Evolutionary conservation across 53 echinoderm and acorn worm genomes (phyloP).

Genomic region (Luidia sarsii): DNA sequence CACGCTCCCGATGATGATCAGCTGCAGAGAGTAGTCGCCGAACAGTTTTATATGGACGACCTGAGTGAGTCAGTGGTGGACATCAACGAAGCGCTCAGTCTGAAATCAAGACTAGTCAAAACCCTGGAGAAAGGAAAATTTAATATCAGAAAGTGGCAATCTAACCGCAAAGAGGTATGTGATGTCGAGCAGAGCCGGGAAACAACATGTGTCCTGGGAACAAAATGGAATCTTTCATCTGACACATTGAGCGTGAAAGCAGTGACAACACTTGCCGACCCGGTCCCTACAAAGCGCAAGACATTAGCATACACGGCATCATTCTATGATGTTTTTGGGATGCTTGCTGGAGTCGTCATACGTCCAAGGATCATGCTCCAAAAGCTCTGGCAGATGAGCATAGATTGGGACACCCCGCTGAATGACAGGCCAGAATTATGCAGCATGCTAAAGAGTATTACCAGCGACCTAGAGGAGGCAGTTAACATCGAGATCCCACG

Average conservation of each 20-base stretch:
- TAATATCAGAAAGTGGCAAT: slow-evolving; percentile 76
- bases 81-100: slow-evolving; percentile 34
- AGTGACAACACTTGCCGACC: slow-evolving; percentile 32
- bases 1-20: slow-evolving; percentile 44
- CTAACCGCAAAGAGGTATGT: slow-evolving; percentile 62
- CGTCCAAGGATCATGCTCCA: no score
- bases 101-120: slow-evolving; percentile 54
- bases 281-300: slow-evolving; percentile 71
- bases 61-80: slow-evolving; percentile 57
- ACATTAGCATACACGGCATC: slow-evolving; percentile 70
- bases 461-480: no score
- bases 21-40: slow-evolving; percentile 60
- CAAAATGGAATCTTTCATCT: slow-evolving; percentile 71
- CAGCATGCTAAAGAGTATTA: no score
- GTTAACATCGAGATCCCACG: no score
- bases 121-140: slow-evolving; percentile 63
- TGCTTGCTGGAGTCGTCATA: no score
- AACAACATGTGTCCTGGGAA: slow-evolving; percentile 54
- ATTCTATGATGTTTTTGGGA: no score
- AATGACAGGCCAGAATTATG: no score
- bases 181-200: slow-evolving; percentile 55
- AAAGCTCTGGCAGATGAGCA: no score
- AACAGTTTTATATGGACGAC: slow-evolving; percentile 65
- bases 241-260: slow-evolving; percentile 77
- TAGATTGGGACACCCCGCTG: no score